Evolutionary conservation across 2,797 vertebrate genomes (phyloP), one percentile per base, ranked within the genome.

Genomic region (Poeciliopsis presidionis): DNA sequence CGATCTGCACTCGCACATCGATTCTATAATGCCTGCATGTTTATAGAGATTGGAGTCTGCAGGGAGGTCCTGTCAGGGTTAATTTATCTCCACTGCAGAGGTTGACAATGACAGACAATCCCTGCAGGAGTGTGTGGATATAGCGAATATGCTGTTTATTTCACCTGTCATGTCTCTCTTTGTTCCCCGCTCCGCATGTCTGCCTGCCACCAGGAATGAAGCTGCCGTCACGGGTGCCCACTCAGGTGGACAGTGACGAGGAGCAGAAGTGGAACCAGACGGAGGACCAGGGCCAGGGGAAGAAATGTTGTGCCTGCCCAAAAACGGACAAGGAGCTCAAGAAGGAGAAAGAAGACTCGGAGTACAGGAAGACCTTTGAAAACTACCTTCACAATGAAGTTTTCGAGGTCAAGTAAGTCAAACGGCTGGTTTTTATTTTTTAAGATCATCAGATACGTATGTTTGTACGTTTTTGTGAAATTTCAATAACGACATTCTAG

Each of bases 361-460:
- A 97, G 1, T 99, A 99, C 87, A 93, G 97, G 87, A 99, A 99
- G 87, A 98, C 96, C 0, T 96, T 96, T 39, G 98, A 99, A 93
- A 97, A 99, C 78, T 99, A 98, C 79, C 96, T 99, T 14, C 98
- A 99, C 95, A 99, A 99, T 0, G 97, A 97, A 90, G 97, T 99
- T 0, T 99, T 99, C 75, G 96, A 97, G 80, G 90, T 93, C 87
- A 96, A 94, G 95, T 96, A 88, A 90, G 92, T 77, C n/a, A 28
- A 28, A 28, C 0, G 1, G 25, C 14, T 45, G 41, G 13, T 41
- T 46, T 46, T 46, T 5, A 46, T 70, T 22, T 70, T 13, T 8
- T 7, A 51, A 7, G n/a, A 49, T 51, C 9, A 45, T 13, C 16
- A 28, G 28, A 51, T 4, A 18, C 1, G 45, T 67, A 22, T 39